Conservation (phyloP, 1,140 invertebrate species). For the Drosophila carrolli region DNA sequence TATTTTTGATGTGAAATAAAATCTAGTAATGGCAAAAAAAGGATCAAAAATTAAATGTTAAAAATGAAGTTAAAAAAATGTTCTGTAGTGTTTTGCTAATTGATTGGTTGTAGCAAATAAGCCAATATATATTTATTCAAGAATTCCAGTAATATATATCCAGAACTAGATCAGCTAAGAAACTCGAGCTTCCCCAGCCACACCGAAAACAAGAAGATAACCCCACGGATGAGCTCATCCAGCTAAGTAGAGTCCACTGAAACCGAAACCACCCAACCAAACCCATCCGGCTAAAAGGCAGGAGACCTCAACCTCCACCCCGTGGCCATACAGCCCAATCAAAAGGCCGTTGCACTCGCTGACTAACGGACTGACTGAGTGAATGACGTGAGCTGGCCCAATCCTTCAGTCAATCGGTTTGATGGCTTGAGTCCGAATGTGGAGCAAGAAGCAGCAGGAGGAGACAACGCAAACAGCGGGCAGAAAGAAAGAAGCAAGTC, state of each 20-base stretch:
- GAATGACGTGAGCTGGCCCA: conserved; percentile 47
- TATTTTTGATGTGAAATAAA: no score
- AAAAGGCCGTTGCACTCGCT: conserved; percentile 59
- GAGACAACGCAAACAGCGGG: conserved; percentile 26
- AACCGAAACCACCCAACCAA: conserved; percentile 14
- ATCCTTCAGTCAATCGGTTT: conserved; percentile 36
- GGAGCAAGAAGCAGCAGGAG: conserved; percentile 19
- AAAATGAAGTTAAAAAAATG: no score
- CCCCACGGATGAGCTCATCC: conserved; percentile 38
- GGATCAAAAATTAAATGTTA: no score
- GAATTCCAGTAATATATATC: not conserved
- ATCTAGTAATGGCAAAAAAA: no score
- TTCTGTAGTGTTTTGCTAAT: no score
- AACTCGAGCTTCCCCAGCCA: not conserved
- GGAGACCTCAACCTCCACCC: conserved; percentile 1
- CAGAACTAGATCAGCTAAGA: not conserved
- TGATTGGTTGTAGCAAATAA: no score
- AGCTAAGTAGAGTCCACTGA: conserved; percentile 31
- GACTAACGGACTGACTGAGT: conserved; percentile 38
- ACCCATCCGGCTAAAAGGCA: conserved; percentile 4
- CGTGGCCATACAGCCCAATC: conserved; percentile 33
- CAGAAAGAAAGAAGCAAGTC: conserved; percentile 24
- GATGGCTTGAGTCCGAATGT: conserved; percentile 48
- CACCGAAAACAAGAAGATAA: conserved; percentile 18
- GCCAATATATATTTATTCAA: not conserved